A percentile compares a stretch with the other conserved stretches of the same genome.
These are phyloP conservation scores for Asbolus verrucosus DNA, from an alignment of 1,140 invertebrate genomes.

Conservation along the genomic window DNA sequence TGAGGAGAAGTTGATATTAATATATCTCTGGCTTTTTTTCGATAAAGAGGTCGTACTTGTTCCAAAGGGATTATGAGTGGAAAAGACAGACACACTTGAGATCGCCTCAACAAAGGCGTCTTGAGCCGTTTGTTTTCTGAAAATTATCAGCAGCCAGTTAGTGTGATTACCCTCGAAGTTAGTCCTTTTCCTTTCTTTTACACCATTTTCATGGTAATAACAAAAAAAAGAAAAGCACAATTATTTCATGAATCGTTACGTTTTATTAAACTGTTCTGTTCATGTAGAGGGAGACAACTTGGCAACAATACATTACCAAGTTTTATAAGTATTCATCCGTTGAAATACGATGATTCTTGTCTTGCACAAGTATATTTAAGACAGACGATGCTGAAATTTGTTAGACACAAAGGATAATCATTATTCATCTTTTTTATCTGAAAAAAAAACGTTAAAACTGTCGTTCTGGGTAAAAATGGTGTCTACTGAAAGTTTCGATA, in stretches of 20 bases:
- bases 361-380: conserved; percentile 17
- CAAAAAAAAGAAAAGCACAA: conserved; percentile 20
- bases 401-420: conserved; percentile 34
- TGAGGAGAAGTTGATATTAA: too few relatives aligned
- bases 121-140: conserved; percentile 29
- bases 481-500: background rate
- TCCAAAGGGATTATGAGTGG: conserved; percentile 28
- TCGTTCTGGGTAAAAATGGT: conserved; percentile 7
- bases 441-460: background rate
- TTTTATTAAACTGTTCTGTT: conserved; percentile 16
- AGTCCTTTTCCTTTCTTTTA: conserved; percentile 21
- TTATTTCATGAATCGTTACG: conserved; percentile 32
- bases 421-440: conserved; percentile 34
- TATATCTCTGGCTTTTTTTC: conserved; percentile 5
- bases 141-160: conserved; percentile 37
- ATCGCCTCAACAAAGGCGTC: conserved; percentile 33
- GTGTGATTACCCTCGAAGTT: conserved; percentile 30
- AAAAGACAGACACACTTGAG: conserved; percentile 23
- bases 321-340: conserved; percentile 13
- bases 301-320: conserved; percentile 19
- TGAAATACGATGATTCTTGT: conserved; percentile 17
- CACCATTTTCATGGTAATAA: conserved; percentile 35
- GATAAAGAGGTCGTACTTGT: conserved; percentile 13
- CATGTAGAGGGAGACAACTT: background rate
- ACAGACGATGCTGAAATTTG: conserved; percentile 30